These are phyloP conservation scores for Brevimyrus niger DNA, from an alignment of 2,113 vertebrate species.

Conservation along the genomic window DNA sequence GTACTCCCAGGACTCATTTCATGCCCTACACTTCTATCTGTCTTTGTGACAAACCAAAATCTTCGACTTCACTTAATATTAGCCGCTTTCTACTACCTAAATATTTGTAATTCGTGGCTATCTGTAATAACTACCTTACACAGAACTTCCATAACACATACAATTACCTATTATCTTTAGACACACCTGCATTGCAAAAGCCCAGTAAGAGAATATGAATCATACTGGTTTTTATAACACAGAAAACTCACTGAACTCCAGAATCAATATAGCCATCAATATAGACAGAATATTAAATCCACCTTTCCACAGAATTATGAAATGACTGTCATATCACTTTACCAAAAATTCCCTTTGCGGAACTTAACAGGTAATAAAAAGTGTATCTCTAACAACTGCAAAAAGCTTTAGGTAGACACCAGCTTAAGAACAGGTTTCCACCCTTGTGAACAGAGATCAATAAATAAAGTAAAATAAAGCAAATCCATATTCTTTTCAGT, in stretches of 20 bases:
- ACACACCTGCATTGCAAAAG: slow-evolving; percentile 1
- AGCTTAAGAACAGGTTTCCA: neutral
- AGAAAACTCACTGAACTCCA: neutral
- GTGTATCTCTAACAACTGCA: neutral
- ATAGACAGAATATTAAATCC: neutral
- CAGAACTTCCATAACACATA: neutral
- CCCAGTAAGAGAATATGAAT: neutral
- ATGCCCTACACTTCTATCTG: neutral
- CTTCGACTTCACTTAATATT: neutral
- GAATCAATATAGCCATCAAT: neutral
- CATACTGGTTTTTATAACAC: neutral
- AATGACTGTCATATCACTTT: neutral
- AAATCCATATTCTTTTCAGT: neutral
- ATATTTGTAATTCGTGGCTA: neutral
- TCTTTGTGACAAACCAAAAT: neutral
- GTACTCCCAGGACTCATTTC: neutral
- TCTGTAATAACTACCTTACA: neutral
- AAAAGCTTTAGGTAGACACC: neutral
- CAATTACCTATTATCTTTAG: neutral
- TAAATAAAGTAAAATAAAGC: neutral
- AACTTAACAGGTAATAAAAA: neutral
- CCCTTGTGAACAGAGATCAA: neutral
- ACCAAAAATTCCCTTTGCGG: neutral
- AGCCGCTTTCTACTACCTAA: neutral
- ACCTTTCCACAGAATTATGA: neutral